phyloP scores from a whole-genome alignment of 2,113 vertebrate genomes.

The Anarhynchus alexandrinus region DNA sequence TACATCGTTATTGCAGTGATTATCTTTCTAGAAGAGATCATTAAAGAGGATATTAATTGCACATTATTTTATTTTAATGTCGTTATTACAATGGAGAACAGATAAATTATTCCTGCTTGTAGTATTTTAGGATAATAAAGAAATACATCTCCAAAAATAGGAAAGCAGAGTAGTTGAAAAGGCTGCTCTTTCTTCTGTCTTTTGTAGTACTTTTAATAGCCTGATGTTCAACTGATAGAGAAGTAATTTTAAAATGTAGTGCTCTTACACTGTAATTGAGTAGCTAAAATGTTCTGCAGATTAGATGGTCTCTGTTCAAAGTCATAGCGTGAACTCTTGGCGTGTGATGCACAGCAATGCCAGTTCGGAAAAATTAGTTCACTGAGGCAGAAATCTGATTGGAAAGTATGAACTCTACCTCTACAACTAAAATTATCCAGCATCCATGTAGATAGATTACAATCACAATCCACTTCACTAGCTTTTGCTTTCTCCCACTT shows the following conservation, averaged over 20 bases:
- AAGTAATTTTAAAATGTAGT: background rate
- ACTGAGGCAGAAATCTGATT: background rate
- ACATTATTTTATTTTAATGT: slow-evolving; percentile 9
- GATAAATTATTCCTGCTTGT: slow-evolving; percentile 20
- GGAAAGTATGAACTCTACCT: background rate
- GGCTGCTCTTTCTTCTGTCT: slow-evolving; percentile 2
- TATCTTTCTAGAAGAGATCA: slow-evolving; percentile 10
- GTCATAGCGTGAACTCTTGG: background rate
- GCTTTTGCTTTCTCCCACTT: background rate
- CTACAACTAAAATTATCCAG: background rate
- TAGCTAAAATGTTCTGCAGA: background rate
- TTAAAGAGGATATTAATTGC: slow-evolving; percentile 25
- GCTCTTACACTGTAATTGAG: background rate
- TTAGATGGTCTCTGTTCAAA: background rate
- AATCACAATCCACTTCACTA: background rate
- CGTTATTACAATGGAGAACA: background rate
- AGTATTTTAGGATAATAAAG: slow-evolving; percentile 22
- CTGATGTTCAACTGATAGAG: background rate
- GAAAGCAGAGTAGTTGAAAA: background rate
- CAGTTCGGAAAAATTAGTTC: background rate
- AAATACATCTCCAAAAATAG: slow-evolving; percentile 9
- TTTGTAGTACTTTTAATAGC: slow-evolving; percentile 13
- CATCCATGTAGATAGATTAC: background rate
- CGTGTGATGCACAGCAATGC: background rate
- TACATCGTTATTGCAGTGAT: background rate